Conservation (phyloP, 35 echinoderm and acorn worm genomes). For the Apostichopus californicus region DNA sequence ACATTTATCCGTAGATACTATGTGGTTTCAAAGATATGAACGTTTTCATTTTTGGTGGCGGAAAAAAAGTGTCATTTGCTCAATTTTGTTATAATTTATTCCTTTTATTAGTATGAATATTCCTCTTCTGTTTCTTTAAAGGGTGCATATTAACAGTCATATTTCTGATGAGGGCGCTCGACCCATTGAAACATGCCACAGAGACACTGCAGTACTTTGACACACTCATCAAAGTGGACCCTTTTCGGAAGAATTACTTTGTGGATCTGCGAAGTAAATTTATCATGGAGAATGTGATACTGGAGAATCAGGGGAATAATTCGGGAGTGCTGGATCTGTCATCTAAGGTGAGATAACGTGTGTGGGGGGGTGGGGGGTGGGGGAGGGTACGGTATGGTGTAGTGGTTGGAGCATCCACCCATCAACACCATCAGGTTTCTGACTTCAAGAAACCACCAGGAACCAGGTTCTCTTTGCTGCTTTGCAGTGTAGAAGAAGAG, state of each 20-base stretch:
- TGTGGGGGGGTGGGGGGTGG: too few relatives aligned
- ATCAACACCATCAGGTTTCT: too few relatives aligned
- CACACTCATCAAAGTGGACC: constrained; percentile 66
- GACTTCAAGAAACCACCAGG: too few relatives aligned
- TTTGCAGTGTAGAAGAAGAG: too few relatives aligned
- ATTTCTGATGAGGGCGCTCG: constrained; percentile 88
- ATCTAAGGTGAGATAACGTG: background rate
- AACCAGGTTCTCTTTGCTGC: too few relatives aligned
- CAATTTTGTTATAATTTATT: background rate
- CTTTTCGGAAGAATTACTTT: constrained; percentile 80
- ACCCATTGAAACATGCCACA: constrained; percentile 80
- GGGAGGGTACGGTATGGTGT: too few relatives aligned
- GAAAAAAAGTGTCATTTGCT: background rate
- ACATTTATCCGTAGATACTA: too few relatives aligned
- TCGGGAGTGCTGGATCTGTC: constrained; percentile 19
- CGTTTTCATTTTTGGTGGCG: background rate
- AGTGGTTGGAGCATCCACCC: too few relatives aligned
- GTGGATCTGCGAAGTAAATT: constrained; percentile 94
- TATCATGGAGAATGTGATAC: constrained; percentile 88
- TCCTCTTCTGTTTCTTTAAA: constrained; percentile 50
- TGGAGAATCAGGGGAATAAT: constrained; percentile 57
- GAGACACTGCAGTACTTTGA: constrained; percentile 74
- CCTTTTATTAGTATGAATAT: background rate
- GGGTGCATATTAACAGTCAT: constrained; percentile 95
- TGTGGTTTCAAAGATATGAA: background rate